Evolutionary conservation across 1,140 invertebrate genomes (phyloP).

Genomic region (Calosoma granatense): DNA sequence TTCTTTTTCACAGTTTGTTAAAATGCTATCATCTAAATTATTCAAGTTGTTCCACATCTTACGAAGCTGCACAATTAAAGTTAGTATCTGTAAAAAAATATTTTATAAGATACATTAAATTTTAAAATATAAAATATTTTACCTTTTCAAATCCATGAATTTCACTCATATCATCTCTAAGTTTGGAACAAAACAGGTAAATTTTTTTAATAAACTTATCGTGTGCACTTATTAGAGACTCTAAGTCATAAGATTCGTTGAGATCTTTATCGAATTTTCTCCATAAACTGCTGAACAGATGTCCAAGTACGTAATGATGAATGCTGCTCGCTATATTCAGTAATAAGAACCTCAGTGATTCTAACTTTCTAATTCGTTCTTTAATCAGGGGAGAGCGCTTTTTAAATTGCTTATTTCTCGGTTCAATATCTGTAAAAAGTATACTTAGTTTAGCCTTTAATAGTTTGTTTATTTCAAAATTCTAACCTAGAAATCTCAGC

Average conservation of each 20-base stretch:
- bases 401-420: conserved; percentile 10
- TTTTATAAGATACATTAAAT: no score
- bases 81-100: neutral
- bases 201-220: conserved; percentile 22
- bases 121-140: no score
- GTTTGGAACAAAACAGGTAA: conserved; percentile 13
- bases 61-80: neutral
- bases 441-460: conserved; percentile 1
- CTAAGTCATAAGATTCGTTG: conserved; percentile 26
- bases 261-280: conserved; percentile 26
- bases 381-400: neutral
- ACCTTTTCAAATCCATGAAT: conserved; percentile 17
- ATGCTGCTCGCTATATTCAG: conserved; percentile 50
- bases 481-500: conserved; percentile 42
- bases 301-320: conserved; percentile 52
- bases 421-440: conserved; percentile 20
- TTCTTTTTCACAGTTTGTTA: neutral
- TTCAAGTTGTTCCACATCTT: neutral
- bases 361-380: conserved; percentile 35
- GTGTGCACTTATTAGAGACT: conserved; percentile 25
- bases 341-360: conserved; percentile 48
- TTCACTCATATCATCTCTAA: conserved; percentile 13
- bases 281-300: conserved; percentile 36
- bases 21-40: neutral
- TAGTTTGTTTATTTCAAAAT: no score